A percentile compares a stretch with the other conserved stretches of the same genome.
Evolutionary conservation across 1,140 invertebrate species (phyloP).

Genomic region (Theocolax elegans): DNA sequence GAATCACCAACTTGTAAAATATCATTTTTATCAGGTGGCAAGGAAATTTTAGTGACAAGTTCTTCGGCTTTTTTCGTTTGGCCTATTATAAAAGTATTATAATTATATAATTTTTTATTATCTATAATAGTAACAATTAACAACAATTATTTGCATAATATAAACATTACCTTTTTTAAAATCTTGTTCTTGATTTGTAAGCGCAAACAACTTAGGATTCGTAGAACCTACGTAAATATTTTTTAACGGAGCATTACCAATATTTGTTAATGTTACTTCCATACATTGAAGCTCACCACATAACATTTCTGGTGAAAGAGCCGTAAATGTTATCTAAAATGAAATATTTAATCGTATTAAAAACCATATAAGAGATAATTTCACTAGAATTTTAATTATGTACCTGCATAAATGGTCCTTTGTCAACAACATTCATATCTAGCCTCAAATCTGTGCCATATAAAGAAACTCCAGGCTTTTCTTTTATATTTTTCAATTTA

Average conservation of each 20-base stretch:
- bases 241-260: constrained; percentile 74
- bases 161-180: constrained; percentile 56
- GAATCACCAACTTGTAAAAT: constrained; percentile 70
- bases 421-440: constrained; percentile 74
- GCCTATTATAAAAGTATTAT: constrained; percentile 45
- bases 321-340: constrained; percentile 75
- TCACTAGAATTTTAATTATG: constrained; percentile 18
- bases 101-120: background rate
- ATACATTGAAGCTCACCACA: constrained; percentile 79
- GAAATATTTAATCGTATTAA: background rate
- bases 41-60: constrained; percentile 66
- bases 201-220: constrained; percentile 75
- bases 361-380: constrained; percentile 5
- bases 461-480: constrained; percentile 61
- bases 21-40: constrained; percentile 55
- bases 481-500: constrained; percentile 63
- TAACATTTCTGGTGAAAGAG: constrained; percentile 76
- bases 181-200: constrained; percentile 64
- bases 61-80: constrained; percentile 67
- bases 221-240: constrained; percentile 76
- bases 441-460: constrained; percentile 71
- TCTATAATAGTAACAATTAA: constrained; percentile 44
- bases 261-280: constrained; percentile 76
- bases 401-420: constrained; percentile 80
- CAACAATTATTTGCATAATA: no score